Conservation (phyloP, 1,140 invertebrate species). For the Sitophilus oryzae region DNA sequence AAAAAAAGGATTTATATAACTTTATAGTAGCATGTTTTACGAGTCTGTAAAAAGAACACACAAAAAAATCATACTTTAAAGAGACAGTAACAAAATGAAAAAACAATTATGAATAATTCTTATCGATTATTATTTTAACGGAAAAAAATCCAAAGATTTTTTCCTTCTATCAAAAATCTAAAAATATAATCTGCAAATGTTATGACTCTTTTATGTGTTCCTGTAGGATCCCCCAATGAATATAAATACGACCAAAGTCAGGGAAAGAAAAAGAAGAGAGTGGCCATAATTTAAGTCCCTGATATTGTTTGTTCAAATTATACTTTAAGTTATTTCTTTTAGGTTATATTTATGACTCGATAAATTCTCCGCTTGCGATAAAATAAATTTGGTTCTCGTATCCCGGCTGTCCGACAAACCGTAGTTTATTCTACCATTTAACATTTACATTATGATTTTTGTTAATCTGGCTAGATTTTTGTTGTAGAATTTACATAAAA, state of each 20-base stretch:
- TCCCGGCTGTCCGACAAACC: neutral
- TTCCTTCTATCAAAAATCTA: neutral
- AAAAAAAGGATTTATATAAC: too few species aligned
- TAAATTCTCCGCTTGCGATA: conserved; percentile 7
- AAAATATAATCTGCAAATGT: neutral
- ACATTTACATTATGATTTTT: too few species aligned
- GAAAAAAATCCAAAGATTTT: neutral
- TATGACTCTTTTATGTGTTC: neutral
- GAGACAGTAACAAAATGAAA: too few species aligned
- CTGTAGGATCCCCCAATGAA: neutral
- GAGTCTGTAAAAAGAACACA: too few species aligned
- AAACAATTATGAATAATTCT: too few species aligned
- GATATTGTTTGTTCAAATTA: conserved; percentile 15
- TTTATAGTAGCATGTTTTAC: too few species aligned
- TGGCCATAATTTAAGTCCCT: conserved; percentile 6
- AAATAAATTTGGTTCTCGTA: conserved; percentile 8
- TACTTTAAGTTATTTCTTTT: conserved; percentile 9
- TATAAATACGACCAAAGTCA: neutral
- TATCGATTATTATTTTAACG: too few species aligned
- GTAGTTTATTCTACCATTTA: too few species aligned
- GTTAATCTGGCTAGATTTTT: too few species aligned
- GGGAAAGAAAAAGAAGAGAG: neutral
- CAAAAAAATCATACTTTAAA: too few species aligned
- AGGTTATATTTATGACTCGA: conserved; percentile 8
- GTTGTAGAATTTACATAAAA: too few species aligned